Conservation (phyloP, 1,140 invertebrate genomes). For the Cardiocondyla obscurior region DNA sequence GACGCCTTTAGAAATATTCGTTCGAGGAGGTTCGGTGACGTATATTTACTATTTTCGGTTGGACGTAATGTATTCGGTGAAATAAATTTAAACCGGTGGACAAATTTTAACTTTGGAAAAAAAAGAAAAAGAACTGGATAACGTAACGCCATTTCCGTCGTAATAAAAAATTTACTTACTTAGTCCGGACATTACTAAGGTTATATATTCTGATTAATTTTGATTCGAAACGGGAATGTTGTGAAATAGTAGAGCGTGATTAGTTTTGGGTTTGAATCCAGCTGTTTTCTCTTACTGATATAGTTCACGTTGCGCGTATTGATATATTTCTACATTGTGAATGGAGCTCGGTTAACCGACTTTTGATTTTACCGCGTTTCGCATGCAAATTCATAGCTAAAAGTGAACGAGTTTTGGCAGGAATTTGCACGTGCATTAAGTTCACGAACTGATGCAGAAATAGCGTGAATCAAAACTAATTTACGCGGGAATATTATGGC, state of each 20-base stretch:
- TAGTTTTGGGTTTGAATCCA: neutral
- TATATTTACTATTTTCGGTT: neutral
- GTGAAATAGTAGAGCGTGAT: neutral
- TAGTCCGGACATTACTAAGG: neutral
- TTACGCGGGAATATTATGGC: conserved; percentile 30
- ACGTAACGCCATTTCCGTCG: no score
- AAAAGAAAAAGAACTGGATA: neutral
- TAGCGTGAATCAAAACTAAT: conserved; percentile 47
- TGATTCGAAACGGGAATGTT: neutral
- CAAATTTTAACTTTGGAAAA: neutral
- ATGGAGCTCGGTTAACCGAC: neutral
- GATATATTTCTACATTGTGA: neutral
- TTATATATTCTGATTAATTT: neutral
- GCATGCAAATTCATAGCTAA: conserved; percentile 11
- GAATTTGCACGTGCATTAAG: conserved; percentile 3
- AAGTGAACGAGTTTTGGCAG: conserved; percentile 6
- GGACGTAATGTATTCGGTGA: neutral
- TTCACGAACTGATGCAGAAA: conserved; percentile 18
- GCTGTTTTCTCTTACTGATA: neutral
- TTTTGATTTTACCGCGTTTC: neutral
- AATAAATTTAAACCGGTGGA: neutral
- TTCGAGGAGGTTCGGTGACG: neutral
- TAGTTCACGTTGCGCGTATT: neutral
- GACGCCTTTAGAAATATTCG: neutral
- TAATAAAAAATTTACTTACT: no score